Conservation (phyloP, 1,140 invertebrate genomes). For the Cyrtorhinus lividipennis region DNA sequence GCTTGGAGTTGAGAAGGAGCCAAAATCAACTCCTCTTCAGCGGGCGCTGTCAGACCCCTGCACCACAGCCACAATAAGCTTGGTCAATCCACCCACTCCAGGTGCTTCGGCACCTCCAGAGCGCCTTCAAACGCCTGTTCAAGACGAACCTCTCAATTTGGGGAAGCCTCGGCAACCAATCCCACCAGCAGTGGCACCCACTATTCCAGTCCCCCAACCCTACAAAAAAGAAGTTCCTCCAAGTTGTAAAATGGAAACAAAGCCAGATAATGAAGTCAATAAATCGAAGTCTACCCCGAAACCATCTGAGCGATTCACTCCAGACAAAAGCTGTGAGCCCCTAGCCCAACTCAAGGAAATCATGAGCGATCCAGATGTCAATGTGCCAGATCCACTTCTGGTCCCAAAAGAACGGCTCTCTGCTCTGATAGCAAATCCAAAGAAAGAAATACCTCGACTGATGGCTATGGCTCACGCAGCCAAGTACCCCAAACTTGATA, state of each 20-base stretch:
- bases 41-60: background rate
- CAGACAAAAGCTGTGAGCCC: conserved; percentile 37
- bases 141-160: conserved; percentile 48
- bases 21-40: conserved; percentile 18
- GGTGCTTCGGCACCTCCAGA: background rate
- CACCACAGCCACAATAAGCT: background rate
- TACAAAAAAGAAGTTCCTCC: conserved; percentile 10
- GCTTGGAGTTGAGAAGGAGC: conserved; percentile 14
- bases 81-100: background rate
- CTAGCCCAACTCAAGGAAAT: conserved; percentile 54
- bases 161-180: conserved; percentile 34
- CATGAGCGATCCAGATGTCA: conserved; percentile 47
- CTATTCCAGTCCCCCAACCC: conserved; percentile 21
- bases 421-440: conserved; percentile 51
- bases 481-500: conserved; percentile 54
- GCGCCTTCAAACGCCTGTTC: conserved; percentile 30
- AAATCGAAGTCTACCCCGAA: conserved; percentile 30
- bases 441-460: conserved; percentile 56
- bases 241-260: conserved; percentile 30
- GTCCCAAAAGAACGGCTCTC: conserved; percentile 59
- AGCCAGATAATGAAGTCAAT: too few relatives aligned
- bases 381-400: conserved; percentile 62
- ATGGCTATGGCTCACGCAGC: conserved; percentile 51
- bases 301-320: conserved; percentile 31
- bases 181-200: conserved; percentile 30